Evolutionary conservation across 2,113 vertebrate species (phyloP).

Genomic region (Peromyscus maniculatus): DNA sequence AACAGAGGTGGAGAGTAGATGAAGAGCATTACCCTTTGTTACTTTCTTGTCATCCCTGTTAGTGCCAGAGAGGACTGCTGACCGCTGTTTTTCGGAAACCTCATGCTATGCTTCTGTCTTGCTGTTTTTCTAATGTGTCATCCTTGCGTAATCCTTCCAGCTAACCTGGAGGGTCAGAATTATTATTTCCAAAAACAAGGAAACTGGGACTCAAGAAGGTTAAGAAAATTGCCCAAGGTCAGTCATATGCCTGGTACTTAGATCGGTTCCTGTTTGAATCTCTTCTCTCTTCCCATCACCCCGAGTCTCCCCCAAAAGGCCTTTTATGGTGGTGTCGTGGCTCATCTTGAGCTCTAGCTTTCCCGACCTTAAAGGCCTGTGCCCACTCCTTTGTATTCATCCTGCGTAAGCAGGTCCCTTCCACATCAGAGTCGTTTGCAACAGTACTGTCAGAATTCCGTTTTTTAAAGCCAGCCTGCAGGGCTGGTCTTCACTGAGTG

Average conservation of each 20-base stretch:
- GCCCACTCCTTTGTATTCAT: slow-evolving; percentile 49
- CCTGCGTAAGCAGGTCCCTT: background rate
- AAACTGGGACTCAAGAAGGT: background rate
- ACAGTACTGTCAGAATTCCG: slow-evolving; percentile 50
- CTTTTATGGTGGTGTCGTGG: background rate
- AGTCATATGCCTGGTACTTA: background rate
- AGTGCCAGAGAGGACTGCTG: background rate
- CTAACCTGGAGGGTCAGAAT: background rate
- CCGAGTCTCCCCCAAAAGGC: background rate
- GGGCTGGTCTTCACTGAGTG: background rate
- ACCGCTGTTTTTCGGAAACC: background rate
- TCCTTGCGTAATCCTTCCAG: background rate
- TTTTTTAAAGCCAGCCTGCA: slow-evolving; percentile 51
- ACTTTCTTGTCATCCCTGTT: background rate
- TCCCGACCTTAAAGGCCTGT: background rate
- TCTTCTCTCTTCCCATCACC: background rate
- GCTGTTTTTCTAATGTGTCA: background rate
- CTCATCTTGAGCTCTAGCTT: background rate
- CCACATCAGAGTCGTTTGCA: slow-evolving; percentile 35
- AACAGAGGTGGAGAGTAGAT: background rate
- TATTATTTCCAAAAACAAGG: background rate
- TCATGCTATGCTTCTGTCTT: background rate
- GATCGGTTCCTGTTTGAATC: background rate
- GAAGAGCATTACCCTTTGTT: background rate
- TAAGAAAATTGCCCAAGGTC: background rate